A percentile compares a stretch with the other conserved stretches of the same genome.
phyloP scores from a whole-genome alignment of 2,113 vertebrate genomes.

The Suricata suricatta region DNA sequence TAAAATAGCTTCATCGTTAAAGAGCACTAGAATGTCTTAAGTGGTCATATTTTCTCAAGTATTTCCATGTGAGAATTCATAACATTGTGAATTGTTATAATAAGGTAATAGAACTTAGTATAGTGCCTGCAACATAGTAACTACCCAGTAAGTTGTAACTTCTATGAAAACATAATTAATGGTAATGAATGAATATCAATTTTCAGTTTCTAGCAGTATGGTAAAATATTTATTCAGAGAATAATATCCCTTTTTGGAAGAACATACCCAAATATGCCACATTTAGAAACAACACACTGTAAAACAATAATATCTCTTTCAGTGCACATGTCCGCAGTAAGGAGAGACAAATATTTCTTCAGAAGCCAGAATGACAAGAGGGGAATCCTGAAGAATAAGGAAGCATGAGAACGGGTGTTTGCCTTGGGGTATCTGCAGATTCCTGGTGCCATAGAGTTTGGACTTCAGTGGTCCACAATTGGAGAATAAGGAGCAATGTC shows the following conservation, averaged over 20 bases:
- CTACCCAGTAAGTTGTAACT: neutral
- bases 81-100: neutral
- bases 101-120: neutral
- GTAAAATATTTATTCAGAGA: neutral
- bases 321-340: neutral
- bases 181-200: neutral
- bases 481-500: neutral
- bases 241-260: neutral
- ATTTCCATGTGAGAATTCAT: neutral
- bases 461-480: neutral
- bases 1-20: neutral
- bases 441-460: neutral
- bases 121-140: neutral
- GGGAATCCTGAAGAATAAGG: neutral
- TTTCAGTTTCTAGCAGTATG: neutral
- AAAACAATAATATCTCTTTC: neutral
- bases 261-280: neutral
- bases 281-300: neutral
- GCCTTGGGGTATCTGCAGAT: neutral
- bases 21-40: neutral
- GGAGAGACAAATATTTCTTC: neutral
- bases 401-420: neutral
- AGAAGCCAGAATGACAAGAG: neutral
- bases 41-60: neutral
- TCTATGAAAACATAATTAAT: neutral